A percentile compares a stretch with the other conserved stretches of the same genome.
These are phyloP conservation scores for Gymnoscopelus microlampas DNA, from an alignment of 2,797 vertebrate species.

Conservation along the genomic window DNA sequence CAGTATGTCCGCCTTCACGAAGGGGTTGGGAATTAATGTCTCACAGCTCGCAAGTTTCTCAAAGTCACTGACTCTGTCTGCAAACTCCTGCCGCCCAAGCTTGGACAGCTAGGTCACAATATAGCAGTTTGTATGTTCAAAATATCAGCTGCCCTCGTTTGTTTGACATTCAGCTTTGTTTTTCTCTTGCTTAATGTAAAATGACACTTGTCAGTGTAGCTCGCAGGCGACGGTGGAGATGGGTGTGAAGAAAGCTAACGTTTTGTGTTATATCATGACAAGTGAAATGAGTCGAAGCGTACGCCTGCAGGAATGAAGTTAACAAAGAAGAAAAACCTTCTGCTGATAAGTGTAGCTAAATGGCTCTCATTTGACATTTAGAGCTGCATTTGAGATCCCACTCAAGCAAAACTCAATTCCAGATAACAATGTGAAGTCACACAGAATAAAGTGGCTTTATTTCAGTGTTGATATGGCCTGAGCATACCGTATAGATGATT, in stretches of 20 bases:
- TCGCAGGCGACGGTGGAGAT: no score
- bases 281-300: no score
- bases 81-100: neutral
- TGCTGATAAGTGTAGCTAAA: neutral
- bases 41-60: slow-evolving; percentile 31
- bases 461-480: neutral
- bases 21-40: slow-evolving; percentile 24
- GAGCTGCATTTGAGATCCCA: neutral
- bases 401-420: slow-evolving; percentile 14
- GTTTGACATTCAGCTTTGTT: no score
- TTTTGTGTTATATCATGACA: no score
- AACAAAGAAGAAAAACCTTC: neutral
- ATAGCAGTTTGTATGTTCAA: no score
- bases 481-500: neutral
- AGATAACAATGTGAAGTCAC: neutral
- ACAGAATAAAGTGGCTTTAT: neutral
- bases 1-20: slow-evolving; percentile 27
- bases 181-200: no score
- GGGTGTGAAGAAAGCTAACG: no score
- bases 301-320: neutral
- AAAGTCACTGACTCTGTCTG: slow-evolving; percentile 22
- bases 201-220: no score
- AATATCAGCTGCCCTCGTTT: no score
- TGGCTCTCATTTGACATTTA: neutral
- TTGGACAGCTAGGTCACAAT: no score